Percentiles rank a stretch among this genome's conserved stretches.
phyloP scores from a whole-genome alignment of 2,113 vertebrate species.

The Acrocephalus arundinaceus region DNA sequence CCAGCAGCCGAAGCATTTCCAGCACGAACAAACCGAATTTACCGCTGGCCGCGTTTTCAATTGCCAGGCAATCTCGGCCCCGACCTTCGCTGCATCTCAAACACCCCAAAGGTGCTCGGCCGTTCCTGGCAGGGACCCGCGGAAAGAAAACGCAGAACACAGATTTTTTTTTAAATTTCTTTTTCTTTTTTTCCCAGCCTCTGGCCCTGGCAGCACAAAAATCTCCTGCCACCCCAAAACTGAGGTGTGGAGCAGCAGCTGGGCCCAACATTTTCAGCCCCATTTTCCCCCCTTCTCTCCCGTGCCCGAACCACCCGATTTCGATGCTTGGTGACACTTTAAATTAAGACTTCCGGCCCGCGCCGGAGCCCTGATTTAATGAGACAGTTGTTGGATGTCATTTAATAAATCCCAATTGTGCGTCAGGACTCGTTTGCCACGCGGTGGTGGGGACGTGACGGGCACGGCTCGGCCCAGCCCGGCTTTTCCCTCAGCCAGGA shows the following conservation, averaged over 20 bases:
- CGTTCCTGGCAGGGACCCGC: background rate
- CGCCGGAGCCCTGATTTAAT: constrained; percentile 29
- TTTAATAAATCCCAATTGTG: constrained; percentile 53
- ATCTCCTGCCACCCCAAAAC: background rate
- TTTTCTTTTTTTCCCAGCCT: background rate
- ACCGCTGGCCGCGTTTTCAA: constrained; percentile 63
- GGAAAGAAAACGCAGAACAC: background rate
- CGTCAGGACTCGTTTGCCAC: background rate
- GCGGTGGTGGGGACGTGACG: background rate
- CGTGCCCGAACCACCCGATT: background rate
- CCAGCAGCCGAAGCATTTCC: constrained; percentile 78
- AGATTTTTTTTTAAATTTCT: background rate
- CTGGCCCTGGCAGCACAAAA: background rate
- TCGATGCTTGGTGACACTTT: constrained; percentile 38
- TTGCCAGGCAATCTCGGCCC: constrained; percentile 80
- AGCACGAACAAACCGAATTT: constrained; percentile 34
- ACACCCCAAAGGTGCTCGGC: constrained; percentile 30
- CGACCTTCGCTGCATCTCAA: constrained; percentile 77
- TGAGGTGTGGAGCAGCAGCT: background rate
- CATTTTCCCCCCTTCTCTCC: background rate
- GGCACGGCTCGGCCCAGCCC: background rate
- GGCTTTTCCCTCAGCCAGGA: background rate
- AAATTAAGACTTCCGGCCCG: constrained; percentile 47
- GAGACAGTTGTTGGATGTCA: constrained; percentile 59
- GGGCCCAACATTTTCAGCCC: background rate